Evolutionary conservation across 2,113 vertebrate species (phyloP).

Genomic region (Leucopsar rothschildi): DNA sequence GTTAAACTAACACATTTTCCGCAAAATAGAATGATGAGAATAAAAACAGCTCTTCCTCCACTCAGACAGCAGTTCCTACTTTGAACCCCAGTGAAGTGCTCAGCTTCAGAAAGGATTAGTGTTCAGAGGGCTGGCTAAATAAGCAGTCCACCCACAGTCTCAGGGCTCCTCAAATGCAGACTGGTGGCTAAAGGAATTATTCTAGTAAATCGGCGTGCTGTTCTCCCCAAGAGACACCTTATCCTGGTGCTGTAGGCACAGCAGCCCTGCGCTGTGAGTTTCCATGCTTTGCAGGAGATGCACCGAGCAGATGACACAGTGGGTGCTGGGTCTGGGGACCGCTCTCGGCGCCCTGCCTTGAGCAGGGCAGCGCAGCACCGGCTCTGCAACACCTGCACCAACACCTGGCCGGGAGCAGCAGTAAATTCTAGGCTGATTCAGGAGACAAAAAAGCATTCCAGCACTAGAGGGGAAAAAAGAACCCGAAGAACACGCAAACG

Average conservation of each 20-base stretch:
- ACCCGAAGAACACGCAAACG: fast-evolving
- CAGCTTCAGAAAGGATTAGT: fast-evolving
- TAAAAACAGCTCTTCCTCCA: neutral
- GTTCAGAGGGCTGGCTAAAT: neutral
- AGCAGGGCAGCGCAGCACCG: neutral
- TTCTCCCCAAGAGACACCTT: neutral
- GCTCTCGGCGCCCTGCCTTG: neutral
- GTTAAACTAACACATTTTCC: neutral
- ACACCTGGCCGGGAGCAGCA: neutral
- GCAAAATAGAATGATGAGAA: neutral
- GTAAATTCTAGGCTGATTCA: neutral
- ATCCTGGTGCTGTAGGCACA: fast-evolving
- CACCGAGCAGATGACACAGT: fast-evolving
- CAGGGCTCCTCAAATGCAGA: neutral
- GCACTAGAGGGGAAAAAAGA: fast-evolving
- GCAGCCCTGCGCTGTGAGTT: fast-evolving
- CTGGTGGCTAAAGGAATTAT: fast-evolving
- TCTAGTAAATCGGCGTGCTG: fast-evolving
- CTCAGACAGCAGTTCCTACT: neutral
- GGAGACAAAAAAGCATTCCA: neutral
- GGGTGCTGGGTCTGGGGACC: neutral
- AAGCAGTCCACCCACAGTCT: neutral
- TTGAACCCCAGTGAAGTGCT: neutral
- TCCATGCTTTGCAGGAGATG: fast-evolving
- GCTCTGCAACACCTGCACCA: neutral